Conservation (phyloP, 35 echinoderm and acorn worm species). For the Antedon bifida region DNA sequence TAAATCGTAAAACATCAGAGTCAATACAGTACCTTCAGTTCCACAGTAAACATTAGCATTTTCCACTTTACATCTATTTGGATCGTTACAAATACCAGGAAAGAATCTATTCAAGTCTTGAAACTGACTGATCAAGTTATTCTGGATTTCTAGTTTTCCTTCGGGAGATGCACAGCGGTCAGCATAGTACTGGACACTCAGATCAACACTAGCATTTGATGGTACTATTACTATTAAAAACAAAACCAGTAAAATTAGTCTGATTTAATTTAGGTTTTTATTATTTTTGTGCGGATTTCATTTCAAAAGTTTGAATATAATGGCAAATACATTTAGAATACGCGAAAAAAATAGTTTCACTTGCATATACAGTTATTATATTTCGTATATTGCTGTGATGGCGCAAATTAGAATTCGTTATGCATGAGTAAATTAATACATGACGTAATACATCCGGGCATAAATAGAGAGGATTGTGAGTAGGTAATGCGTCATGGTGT, state of each 20-base stretch:
- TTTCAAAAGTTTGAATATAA: no score
- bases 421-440: no score
- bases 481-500: no score
- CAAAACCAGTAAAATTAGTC: neutral
- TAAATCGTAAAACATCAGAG: no score
- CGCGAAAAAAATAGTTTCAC: no score
- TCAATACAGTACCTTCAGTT: neutral
- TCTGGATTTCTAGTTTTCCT: constrained; percentile 10
- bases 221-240: neutral
- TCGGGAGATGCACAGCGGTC: neutral
- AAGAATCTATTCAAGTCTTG: neutral
- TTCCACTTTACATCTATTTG: constrained; percentile 19
- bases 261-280: neutral
- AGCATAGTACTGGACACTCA: constrained; percentile 17
- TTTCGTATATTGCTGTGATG: no score
- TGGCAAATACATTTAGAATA: no score
- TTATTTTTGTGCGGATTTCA: no score
- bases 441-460: no score
- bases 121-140: constrained; percentile 12
- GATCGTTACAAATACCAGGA: neutral
- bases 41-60: constrained; percentile 21
- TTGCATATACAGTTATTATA: no score
- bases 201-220: neutral
- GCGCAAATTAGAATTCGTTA: no score
- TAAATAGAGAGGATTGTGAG: no score